Evolutionary conservation across 2,113 vertebrate genomes (phyloP), one percentile per base, ranked within the genome.

Genomic region (Mirounga angustirostris): DNA sequence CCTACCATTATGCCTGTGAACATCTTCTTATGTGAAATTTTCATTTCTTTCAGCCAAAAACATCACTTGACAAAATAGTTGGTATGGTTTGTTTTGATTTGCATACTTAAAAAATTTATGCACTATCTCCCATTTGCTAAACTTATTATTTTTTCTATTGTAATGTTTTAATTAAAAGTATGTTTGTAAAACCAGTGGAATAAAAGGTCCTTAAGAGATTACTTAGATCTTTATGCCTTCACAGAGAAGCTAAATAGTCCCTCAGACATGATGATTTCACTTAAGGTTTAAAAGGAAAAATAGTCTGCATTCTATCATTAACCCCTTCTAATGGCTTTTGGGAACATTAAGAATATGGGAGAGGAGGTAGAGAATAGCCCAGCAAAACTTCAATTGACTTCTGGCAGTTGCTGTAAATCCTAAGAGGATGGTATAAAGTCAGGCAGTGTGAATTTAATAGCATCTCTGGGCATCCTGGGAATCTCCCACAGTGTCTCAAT

Each of bases 401-500:
- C 40, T 83, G 89, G 59, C 40, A 98, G 56, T 96, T 87, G 59
- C 86, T 94, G 65, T 86, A 95, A 98, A 94, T 82, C 73, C 79
- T 61, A 95, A 95, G 94, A 95, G 97, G 96, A 95, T 81, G 93
- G 65, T 67, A 96, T 89, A 80, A 95, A 96, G 73, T 79, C 79
- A 96, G 74, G 78, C 89, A 89, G 82, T 92, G 73, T 80, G 86
- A 96, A 95, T 86, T 89, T 96, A 90, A 96, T 95, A 95, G 91
- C 79, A 84, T 96, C 83, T 96, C 61, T 90, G 92, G 89, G 59
- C 91, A 97, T 81, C 89, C 50, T 95, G 94, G 95, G 96, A 96
- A 69, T 96, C 89, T 96, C 94, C 95, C 79, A 83, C 69, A 81
- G 92, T 84, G 94, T 69, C 95, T 92, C 96, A 98, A 87, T 96